These are phyloP conservation scores for Gymnocheta viridis DNA, from an alignment of 2,888 invertebrate species.

Conservation along the genomic window DNA sequence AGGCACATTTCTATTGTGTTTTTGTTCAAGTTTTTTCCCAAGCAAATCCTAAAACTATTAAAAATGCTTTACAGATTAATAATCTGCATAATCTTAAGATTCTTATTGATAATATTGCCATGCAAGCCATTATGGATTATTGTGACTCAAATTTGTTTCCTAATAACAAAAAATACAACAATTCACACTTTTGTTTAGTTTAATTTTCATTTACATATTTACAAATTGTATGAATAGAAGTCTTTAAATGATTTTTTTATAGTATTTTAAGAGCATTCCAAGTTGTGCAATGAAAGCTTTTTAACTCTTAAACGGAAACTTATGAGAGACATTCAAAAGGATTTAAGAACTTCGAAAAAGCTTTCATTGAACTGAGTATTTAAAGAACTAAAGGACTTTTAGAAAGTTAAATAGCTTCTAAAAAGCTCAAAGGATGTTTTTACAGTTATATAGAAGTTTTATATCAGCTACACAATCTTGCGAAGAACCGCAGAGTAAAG, in stretches of 20 bases:
- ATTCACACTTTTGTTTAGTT: too few species aligned
- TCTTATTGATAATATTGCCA: too few species aligned
- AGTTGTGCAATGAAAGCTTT: not conserved
- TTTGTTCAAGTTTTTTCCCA: too few species aligned
- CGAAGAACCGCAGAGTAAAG: not conserved
- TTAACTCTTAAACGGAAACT: constrained; percentile 4
- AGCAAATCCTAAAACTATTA: too few species aligned
- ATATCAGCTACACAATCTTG: not conserved
- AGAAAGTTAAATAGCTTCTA: not conserved
- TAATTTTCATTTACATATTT: too few species aligned
- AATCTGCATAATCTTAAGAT: too few species aligned
- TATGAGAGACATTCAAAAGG: not conserved
- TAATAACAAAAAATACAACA: too few species aligned
- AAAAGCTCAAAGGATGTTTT: not conserved
- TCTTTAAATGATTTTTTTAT: not conserved
- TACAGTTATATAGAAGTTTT: not conserved
- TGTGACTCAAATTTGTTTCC: too few species aligned
- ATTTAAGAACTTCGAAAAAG: not conserved
- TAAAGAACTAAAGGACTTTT: not conserved
- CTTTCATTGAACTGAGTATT: not conserved
- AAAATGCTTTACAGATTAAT: too few species aligned
- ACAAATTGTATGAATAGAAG: not conserved
- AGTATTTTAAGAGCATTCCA: not conserved
- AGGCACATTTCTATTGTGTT: too few species aligned
- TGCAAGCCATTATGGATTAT: too few species aligned